Base-by-base conservation (phyloP, 2,797 vertebrate species). In the Megalops cyprinoides region DNA sequence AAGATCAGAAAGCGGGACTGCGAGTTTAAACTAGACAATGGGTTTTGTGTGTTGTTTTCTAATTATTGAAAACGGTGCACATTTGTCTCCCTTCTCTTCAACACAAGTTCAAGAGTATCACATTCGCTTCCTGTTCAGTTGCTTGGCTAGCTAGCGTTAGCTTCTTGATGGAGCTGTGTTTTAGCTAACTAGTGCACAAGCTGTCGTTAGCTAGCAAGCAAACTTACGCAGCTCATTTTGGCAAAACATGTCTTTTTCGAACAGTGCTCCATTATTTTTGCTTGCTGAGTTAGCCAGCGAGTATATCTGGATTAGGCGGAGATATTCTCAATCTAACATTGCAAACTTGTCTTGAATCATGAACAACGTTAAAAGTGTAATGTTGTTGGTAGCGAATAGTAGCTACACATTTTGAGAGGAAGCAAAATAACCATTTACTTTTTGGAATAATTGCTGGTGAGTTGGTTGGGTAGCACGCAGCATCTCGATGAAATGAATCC, bases 391-490 rank as follows among this genome's bases (percentile, higher is more conserved):
- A n/a, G n/a, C n/a, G n/a, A 37, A 58, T n/a, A 58, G 53, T 60
- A 39, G 18, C 37, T 37, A 62, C 25, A 23, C 49, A 34, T 48
- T 34, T 42, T 37, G 20, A 58, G 14, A 15, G 18, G 28, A 25
- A 34, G 28, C 39, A 44, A 51, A 34, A 14, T 46, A 20, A 67
- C 74, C 80, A 69, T 82, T 1, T 53, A 77, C 73, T 55, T 56
- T 82, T 20, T 82, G 80, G 82, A 87, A 88, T n/a, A n/a, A n/a
- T n/a, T n/a, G n/a, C n/a, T n/a, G n/a, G n/a, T n/a, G n/a, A n/a
- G 83, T 85, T 83, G 86, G 88, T 91, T 89, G 89, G 46, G 39
- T 65, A 79, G 81, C 85, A n/a, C 82, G 81, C 88, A 87, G 86
- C 53, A n/a, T n/a, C 60, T 85, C 85, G 82, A 69, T 86, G 84